Evolutionary conservation across 1,140 invertebrate genomes (phyloP), one percentile per base, ranked within the genome.

Genomic region (Lasioglossum baleicum): DNA sequence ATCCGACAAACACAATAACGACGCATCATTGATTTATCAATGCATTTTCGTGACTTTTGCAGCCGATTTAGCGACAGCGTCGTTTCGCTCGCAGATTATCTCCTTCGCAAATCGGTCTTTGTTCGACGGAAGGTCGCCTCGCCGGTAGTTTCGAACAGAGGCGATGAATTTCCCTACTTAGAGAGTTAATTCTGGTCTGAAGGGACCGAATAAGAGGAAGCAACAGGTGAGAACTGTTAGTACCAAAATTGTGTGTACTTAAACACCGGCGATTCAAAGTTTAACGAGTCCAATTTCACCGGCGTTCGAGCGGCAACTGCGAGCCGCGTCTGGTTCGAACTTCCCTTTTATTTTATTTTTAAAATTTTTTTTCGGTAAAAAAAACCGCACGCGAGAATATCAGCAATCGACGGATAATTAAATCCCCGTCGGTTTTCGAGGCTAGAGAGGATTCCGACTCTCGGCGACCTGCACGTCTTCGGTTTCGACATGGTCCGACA

Each of bases 191-290:
- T 40, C 31, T 8, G 15, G 13, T 64, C 15, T 15, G 61, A 64
- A 64, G 31, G 61, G 61, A 20, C 35, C 31, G 17, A 40, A 64
- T 64, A 64, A 64, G 61, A 64, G 48, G 48, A 72, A 53, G 81
- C 69, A 61, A 68, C 67, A 63, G 58, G 71, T 63, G 60, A 64
- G 58, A 53, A 73, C 42, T 15, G 65, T 48, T 67, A 22, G 11
- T n/a, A 48, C 65, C 44, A 22, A 44, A 67, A 67, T 67, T 67
- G 40, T 69, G 51, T 22, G 42, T n/a, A n/a, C 42, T 26, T 42
- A 13, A 44, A 20, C 20, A 44, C 17, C 31, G 35, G 7, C 20
- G 17, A 42, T 20, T 66, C 42, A 20, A 13, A 66, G 35, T 40
- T 66, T 35, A 63, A 63, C 61, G 61, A 13, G 6, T 31, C 61